These are phyloP conservation scores for Catalaphyllia jardinei DNA, from an alignment of 64 coral and sea anemone species.

Conservation along the genomic window DNA sequence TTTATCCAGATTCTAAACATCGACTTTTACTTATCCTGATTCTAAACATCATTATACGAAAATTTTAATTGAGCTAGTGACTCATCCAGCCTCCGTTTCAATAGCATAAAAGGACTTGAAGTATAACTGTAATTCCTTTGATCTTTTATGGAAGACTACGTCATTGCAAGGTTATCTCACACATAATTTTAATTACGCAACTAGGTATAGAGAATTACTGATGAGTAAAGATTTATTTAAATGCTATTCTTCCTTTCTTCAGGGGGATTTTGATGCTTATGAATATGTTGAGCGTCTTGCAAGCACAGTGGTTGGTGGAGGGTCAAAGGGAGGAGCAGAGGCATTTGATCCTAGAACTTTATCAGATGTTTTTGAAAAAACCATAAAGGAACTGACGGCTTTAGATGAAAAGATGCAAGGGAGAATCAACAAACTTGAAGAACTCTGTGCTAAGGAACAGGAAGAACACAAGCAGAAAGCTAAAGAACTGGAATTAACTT, in stretches of 20 bases:
- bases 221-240: no score
- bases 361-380: conserved; percentile 85
- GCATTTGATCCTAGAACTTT: conserved; percentile 88
- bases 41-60: no score
- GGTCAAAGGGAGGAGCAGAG: conserved; percentile 84
- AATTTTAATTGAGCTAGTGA: no score
- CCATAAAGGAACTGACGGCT: conserved; percentile 82
- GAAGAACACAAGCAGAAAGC: conserved; percentile 91
- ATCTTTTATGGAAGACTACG: background rate
- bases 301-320: conserved; percentile 93
- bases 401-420: conserved; percentile 95
- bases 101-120: no score
- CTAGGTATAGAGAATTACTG: no score
- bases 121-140: no score
- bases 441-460: conserved; percentile 89
- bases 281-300: conserved; percentile 97
- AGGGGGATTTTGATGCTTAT: conserved; percentile 94
- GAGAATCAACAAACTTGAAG: conserved; percentile 94
- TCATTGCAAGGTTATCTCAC: no score
- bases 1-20: no score
- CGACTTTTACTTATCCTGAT: no score
- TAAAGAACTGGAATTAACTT: conserved; percentile 83
- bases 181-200: no score
- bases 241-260: background rate
- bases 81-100: no score